Base-by-base conservation (phyloP, 1,140 invertebrate genomes). In the Gryon sp. region DNA sequence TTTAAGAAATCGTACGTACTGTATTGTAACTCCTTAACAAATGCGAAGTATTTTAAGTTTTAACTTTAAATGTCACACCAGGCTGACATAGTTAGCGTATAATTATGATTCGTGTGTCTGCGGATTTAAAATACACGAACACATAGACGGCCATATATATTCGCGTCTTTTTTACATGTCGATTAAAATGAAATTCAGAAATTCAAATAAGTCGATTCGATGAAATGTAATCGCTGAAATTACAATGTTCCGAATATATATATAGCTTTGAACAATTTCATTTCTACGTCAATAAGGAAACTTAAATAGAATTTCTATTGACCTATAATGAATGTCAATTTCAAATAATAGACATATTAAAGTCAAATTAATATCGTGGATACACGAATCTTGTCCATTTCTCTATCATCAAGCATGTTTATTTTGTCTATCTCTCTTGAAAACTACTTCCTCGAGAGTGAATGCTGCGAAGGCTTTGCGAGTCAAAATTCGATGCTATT, bases 401-500 rank as follows among this genome's bases (percentile, higher is more conserved):
- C n/a, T n/a, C 26, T 28, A 45, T 62, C 26, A 65, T 32, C 12
- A 34, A 34, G 60, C 60, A 52, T 65, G 60, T 45, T 65, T 16
- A 32, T 48, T 52, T 32, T 68, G 4, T 52, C 28, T 30, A 18
- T 38, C 12, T 53, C 28, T 66, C 48, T 48, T 14, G 24, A 32
- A 43, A 41, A 52, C 8, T 45, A 66, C 48, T 36, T 53, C 28
- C 45, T 30, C 30, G 63, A 68, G 50, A 68, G 50, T 26, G 32
- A 46, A 48, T 65, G 52, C 20, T 36, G 14, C 38, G 22, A 68
- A 57, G 57, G 63, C 63, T 68, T 57, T 68, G 63, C 63, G 52
- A 57, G 48, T 38, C 18, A 46, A 66, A 68, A 57, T 68, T 55
- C 16, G 14, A 68, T 16, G 63, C 63, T 68, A 48, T 48, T 57